Base-by-base conservation (phyloP, 2,113 vertebrate genomes). In the Motacilla alba region DNA sequence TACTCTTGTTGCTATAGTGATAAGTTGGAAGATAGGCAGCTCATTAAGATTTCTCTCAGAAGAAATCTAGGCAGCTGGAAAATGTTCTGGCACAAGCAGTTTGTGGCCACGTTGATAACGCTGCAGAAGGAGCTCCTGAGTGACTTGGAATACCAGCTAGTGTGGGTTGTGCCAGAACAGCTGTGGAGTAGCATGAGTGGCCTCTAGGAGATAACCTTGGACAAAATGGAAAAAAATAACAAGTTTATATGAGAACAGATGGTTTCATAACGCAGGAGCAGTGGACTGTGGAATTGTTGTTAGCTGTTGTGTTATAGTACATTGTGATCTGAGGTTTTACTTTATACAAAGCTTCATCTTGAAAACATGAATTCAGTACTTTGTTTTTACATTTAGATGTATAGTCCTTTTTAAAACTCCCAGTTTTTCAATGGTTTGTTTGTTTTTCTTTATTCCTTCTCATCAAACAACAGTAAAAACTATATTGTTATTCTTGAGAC, bases 231-330 rank as follows among this genome's bases (percentile, higher is more conserved):
- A 86, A 37, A 80, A 83, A 94, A 62, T 59, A 86, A 47, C 46
- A 95, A 94, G 91, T 95, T 96, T 80, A 15, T 89, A 23, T 72
- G 41, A 80, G 87, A 96, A 92, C 87, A 93, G 89, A n/a, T 41
- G 21, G n/a, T 43, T 64, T 90, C 77, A 26, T 49, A 52, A 91
- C 83, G 23, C 60, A 79, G 43, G 58, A 80, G 46, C 56, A 56
- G 58, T 43, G 74, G 67, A 75, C 64, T 93, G 63, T 93, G 76
- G 91, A 94, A 44, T 53, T 72, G 10, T 84, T 70, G 44, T 73
- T 88, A 77, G 87, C 50, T 83, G 44, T 75, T 75, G 83, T 31
- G 11, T 89, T 82, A 21, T 43, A 47, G 28, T 66, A 55, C 7
- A 6, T 50, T 18, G 30, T 35, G 55, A 59, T 30, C 31, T 58